Evolutionary conservation across 2,113 vertebrate genomes (phyloP).

Genomic region (Coptodon rendalli): DNA sequence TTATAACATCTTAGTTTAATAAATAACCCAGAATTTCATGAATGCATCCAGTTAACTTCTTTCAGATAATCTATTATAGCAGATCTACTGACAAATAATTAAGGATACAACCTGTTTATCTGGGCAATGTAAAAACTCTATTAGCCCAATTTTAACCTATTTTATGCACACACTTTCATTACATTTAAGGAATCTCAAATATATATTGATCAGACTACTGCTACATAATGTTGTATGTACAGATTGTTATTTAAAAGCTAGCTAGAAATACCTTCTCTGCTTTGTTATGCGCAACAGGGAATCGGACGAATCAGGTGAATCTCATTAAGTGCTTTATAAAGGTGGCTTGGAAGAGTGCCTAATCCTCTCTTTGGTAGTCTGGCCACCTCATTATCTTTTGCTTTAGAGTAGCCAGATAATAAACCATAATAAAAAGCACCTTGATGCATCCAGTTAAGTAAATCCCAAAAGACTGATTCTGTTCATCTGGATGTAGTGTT

Average conservation of each 20-base stretch:
- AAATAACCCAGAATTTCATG: not conserved
- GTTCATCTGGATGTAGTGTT: not conserved
- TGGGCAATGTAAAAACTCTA: not conserved
- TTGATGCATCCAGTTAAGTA: not conserved
- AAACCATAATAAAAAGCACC: not conserved
- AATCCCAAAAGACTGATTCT: not conserved
- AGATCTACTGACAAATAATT: not conserved
- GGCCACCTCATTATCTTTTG: not conserved
- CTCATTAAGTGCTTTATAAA: not conserved
- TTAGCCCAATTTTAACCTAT: not conserved
- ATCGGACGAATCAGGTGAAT: not conserved
- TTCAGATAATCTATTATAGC: not conserved
- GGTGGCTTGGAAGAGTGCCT: not conserved
- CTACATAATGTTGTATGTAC: not conserved
- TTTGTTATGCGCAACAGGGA: not conserved
- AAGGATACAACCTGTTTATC: not conserved
- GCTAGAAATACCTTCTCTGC: not conserved
- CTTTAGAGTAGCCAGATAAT: not conserved
- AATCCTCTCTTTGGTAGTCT: conserved; percentile 11
- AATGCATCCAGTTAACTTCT: not conserved
- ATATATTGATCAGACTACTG: not conserved
- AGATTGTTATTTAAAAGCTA: not conserved
- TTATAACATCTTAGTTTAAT: not conserved
- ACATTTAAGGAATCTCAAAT: not conserved
- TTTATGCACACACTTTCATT: not conserved